These are phyloP conservation scores for Hyla sarda DNA, from an alignment of 2,113 vertebrate genomes.

Conservation along the genomic window DNA sequence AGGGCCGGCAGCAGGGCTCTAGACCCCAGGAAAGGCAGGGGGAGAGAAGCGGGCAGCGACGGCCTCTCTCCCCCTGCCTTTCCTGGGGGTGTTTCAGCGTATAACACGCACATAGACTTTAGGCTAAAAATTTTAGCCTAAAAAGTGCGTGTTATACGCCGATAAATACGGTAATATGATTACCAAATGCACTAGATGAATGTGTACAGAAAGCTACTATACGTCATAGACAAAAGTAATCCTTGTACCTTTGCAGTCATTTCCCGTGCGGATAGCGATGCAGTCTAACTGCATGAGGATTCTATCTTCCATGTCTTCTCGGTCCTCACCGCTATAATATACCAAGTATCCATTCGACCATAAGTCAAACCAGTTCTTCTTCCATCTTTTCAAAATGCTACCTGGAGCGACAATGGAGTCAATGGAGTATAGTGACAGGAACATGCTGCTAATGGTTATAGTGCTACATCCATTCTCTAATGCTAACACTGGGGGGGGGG, in stretches of 20 bases:
- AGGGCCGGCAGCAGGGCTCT: too few species aligned
- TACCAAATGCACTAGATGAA: not conserved
- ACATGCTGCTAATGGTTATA: not conserved
- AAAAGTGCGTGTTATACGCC: too few species aligned
- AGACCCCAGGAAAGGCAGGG: too few species aligned
- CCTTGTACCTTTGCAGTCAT: slow-evolving; percentile 83
- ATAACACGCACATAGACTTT: too few species aligned
- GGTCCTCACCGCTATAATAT: slow-evolving; percentile 88
- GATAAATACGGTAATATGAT: too few species aligned
- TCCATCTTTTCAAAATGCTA: slow-evolving; percentile 94
- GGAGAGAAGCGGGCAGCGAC: too few species aligned
- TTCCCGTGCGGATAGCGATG: slow-evolving; percentile 85
- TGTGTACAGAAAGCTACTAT: not conserved
- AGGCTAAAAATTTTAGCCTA: too few species aligned
- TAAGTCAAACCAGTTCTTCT: slow-evolving; percentile 96
- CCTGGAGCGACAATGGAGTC: slow-evolving; percentile 69
- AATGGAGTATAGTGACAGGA: not conserved
- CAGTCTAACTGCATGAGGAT: slow-evolving; percentile 92
- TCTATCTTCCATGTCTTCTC: slow-evolving; percentile 88
- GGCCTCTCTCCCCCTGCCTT: too few species aligned
- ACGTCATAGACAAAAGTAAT: not conserved
- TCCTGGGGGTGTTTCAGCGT: too few species aligned
- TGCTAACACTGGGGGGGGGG: too few species aligned
- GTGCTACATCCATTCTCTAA: not conserved
- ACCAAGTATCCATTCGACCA: slow-evolving; percentile 90